Evolutionary conservation across 2,888 invertebrate species (phyloP).

Genomic region (Heliconius aoede): DNA sequence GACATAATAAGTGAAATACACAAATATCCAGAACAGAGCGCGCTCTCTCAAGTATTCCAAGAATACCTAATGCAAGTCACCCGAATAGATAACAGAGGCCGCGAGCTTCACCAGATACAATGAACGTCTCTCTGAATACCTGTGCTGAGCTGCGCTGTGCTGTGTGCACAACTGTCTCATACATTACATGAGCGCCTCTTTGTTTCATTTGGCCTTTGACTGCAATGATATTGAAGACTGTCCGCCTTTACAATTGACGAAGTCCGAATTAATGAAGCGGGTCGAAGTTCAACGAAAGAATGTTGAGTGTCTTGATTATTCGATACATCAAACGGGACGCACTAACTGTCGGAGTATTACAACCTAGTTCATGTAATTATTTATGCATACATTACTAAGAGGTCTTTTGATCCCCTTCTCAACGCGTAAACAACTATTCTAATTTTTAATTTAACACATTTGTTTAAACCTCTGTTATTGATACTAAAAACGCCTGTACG

Average conservation of each 20-base stretch:
- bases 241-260: too few species aligned
- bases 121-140: background rate
- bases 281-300: background rate
- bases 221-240: background rate
- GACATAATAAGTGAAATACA: background rate
- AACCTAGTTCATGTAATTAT: too few species aligned
- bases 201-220: background rate
- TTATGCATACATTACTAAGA: too few species aligned
- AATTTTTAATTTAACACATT: too few species aligned
- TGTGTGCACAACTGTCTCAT: background rate
- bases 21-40: background rate
- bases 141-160: background rate
- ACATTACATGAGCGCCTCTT: constrained; percentile 1
- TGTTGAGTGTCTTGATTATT: background rate
- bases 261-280: background rate
- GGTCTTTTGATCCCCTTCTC: too few species aligned
- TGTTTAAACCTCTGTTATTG: too few species aligned
- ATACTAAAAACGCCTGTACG: too few species aligned
- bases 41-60: background rate
- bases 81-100: background rate
- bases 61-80: constrained; percentile 6
- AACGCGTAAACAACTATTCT: too few species aligned
- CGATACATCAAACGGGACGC: background rate
- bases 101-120: background rate
- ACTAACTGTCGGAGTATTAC: too few species aligned